Conservation (phyloP, 2,888 invertebrate species). For the Lasius fuliginosus region DNA sequence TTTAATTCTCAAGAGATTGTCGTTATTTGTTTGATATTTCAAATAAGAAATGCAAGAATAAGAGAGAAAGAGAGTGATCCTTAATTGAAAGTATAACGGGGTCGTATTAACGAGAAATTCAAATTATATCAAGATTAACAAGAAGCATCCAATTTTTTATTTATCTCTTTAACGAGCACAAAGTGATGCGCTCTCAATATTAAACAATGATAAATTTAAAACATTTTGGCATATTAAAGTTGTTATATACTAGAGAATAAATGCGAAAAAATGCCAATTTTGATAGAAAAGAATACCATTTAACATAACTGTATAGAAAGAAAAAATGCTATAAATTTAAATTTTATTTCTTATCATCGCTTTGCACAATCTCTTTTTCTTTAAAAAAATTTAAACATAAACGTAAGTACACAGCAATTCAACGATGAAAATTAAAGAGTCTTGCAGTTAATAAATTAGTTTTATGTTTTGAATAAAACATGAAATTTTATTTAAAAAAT, state of each 20-base stretch:
- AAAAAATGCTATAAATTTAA: background rate
- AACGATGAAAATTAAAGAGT: background rate
- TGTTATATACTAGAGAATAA: background rate
- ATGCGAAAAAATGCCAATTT: background rate
- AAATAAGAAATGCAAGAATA: conserved; percentile 16
- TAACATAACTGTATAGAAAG: background rate
- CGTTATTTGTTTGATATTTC: conserved; percentile 25
- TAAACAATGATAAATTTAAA: conserved; percentile 3
- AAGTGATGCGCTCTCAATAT: background rate
- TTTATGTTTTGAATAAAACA: background rate
- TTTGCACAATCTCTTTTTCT: background rate
- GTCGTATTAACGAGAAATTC: conserved; percentile 29
- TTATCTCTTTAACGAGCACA: conserved; percentile 32
- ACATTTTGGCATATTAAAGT: background rate
- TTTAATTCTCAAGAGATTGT: conserved; percentile 21
- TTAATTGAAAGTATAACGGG: conserved; percentile 40
- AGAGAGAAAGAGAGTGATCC: background rate
- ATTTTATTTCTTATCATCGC: background rate
- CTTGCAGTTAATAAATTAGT: background rate
- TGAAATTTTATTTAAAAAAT: background rate
- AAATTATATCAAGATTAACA: conserved; percentile 42
- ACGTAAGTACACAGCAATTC: background rate
- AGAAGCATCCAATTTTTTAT: conserved; percentile 6
- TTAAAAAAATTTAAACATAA: background rate
- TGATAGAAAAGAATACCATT: background rate